These are phyloP conservation scores for Polylopha cassiicola DNA, from an alignment of 2,888 invertebrate genomes.

Conservation along the genomic window DNA sequence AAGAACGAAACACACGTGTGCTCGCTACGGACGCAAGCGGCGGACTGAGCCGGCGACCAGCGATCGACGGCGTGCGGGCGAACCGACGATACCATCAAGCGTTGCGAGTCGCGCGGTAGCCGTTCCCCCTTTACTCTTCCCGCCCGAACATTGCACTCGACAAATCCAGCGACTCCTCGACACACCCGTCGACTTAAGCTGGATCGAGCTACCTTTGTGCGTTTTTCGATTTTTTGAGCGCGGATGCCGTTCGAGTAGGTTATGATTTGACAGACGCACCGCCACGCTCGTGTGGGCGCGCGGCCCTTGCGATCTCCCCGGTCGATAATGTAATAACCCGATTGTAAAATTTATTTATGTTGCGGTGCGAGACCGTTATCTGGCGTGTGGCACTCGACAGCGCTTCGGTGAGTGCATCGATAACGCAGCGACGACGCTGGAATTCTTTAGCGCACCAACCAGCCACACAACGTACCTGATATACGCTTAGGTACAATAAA, in stretches of 20 bases:
- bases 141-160: slow-evolving; percentile 49
- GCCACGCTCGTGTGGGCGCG: slow-evolving; percentile 47
- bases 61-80: slow-evolving; percentile 31
- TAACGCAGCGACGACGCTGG: slow-evolving; percentile 44
- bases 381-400: slow-evolving; percentile 45
- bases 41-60: slow-evolving; percentile 25
- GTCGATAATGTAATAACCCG: slow-evolving; percentile 52
- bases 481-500: no score
- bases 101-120: slow-evolving; percentile 46
- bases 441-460: slow-evolving; percentile 23
- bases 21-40: slow-evolving; percentile 23
- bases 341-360: slow-evolving; percentile 55
- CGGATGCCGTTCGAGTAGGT: slow-evolving; percentile 43
- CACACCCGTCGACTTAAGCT: slow-evolving; percentile 55
- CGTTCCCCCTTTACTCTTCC: slow-evolving; percentile 33
- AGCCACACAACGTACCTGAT: slow-evolving; percentile 13
- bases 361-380: slow-evolving; percentile 55
- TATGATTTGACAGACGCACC: slow-evolving; percentile 48
- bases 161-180: slow-evolving; percentile 53
- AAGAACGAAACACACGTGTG: slow-evolving; percentile 35
- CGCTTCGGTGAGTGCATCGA: slow-evolving; percentile 47
- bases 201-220: slow-evolving; percentile 53
- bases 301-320: slow-evolving; percentile 37
- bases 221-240: slow-evolving; percentile 56
- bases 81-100: slow-evolving; percentile 30